Base-by-base conservation (phyloP, 2,113 vertebrate genomes). In the Phylloscopus whistleri region DNA sequence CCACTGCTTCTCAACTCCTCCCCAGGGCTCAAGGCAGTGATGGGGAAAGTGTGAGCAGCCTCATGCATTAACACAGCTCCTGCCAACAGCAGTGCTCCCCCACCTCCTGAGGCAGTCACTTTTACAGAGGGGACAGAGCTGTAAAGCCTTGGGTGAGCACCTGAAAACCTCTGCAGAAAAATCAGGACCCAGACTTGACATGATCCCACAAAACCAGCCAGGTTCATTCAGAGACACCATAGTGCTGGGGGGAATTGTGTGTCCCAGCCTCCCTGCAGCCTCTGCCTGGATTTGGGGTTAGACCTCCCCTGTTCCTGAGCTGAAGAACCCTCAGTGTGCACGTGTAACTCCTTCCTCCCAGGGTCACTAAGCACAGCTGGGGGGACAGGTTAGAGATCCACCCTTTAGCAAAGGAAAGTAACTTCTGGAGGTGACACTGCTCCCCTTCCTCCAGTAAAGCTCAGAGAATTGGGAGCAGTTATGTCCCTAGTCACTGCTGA, bases 111-210 rank as follows among this genome's bases (percentile, higher is more conserved):
- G 74, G 44, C 35, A 84, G 18, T 1, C 23, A 18, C 1, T 67
- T 56, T 27, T 35, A 7, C 2, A 26, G 18, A 91, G 59, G 3
- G 6, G 16, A 85, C 30, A 58, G 84, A 67, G 31, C 63, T 56
- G 13, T 2, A 58, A 58, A 89, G 43, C 33, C 17, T 74, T 15
- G 18, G 10, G 16, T 33, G 16, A 81, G 18, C 35, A 24, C 28
- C 28, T 51, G 16, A 41, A 89, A 88, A 26, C 7, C 7, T 68
- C 13, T 21, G 19, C 59, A 82, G 72, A 26, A 43, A 86, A 55
- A 55, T 13, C 68, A 44, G 43, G 10, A 60, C 11, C 33, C 41
- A 11, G 6, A 53, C 53, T 89, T 56, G 55, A 20, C 0, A 0
- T 14, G 30, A 33, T 52, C 43, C n/a, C 51, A 55, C 27, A 51